Evolutionary conservation across 2,888 invertebrate species (phyloP), one percentile per base, ranked within the genome.

Genomic region (Calliphora vomitoria): DNA sequence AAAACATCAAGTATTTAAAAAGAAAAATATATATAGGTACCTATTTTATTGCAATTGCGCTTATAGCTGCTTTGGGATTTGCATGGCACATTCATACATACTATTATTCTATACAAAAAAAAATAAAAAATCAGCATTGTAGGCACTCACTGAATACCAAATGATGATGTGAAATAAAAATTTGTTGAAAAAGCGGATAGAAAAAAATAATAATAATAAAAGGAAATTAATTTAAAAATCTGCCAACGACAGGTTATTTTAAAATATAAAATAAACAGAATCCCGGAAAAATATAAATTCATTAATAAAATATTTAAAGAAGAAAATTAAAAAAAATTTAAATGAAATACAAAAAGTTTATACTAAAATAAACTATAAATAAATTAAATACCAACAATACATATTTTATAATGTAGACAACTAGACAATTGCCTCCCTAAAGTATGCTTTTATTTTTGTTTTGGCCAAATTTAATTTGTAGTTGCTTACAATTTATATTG

Each of bases 171-270:
- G 53, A 80, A 64, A 76, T 69, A 62, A 75, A 76, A 41, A 60
- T 82, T 55, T 66, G 47, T 58, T 66, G 13, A 72, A 60, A 50
- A 55, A 38, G 35, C n/a, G 50, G 13, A 72, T 76, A 71, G 20
- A 50, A 66, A 80, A 58, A 60, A 53, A 55, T 5, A 31, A 10
- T 13, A 47, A 55, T 38, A 68, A 88, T 71, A 84, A 85, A 86
- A 86, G 78, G 81, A 88, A 89, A 90, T 89, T 89, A 90, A 90
- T 90, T 89, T 88, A 88, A 89, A 89, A 86, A 86, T 86, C 89
- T 88, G 89, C 85, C 74, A 69, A 75, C 83, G 89, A 87, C 86
- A 81, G 75, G 71, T 76, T 75, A 69, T 82, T 75, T 81, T 25
- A 74, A 85, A 68, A 79, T 72, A 50, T 69, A 31, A 41, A 74